Evolutionary conservation across 2,888 invertebrate species (phyloP).

Genomic region (Trachelus troglodyta): DNA sequence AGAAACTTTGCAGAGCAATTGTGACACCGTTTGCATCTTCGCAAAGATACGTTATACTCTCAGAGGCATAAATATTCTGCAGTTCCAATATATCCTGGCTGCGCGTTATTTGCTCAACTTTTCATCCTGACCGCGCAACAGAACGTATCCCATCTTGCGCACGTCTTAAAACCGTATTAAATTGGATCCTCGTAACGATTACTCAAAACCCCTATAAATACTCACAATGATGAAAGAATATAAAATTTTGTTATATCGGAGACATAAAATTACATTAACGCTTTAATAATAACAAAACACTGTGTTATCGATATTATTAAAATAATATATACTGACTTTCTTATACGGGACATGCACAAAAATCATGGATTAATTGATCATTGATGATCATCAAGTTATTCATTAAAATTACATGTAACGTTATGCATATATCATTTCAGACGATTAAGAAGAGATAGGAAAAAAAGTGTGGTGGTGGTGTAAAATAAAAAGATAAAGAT

Average conservation of each 20-base stretch:
- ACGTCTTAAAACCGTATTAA: background rate
- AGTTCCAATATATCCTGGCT: background rate
- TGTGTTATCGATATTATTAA: background rate
- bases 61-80: slow-evolving; percentile 24
- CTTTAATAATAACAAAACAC: background rate
- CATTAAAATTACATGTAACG: too few relatives aligned
- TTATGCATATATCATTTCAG: too few relatives aligned
- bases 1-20: slow-evolving; percentile 17
- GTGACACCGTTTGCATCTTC: slow-evolving; percentile 27
- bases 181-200: background rate
- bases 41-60: slow-evolving; percentile 22
- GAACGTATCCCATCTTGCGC: background rate
- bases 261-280: background rate
- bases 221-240: background rate
- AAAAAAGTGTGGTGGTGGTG: background rate
- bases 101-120: background rate
- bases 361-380: background rate
- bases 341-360: background rate
- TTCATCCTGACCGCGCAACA: too few relatives aligned
- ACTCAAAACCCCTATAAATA: background rate
- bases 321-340: background rate
- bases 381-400: background rate
- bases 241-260: too few relatives aligned
- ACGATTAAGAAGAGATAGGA: background rate
- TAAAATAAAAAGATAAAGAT: background rate